Base-by-base conservation (phyloP, 2,797 vertebrate genomes). In the Stomatorhinus walkeri region DNA sequence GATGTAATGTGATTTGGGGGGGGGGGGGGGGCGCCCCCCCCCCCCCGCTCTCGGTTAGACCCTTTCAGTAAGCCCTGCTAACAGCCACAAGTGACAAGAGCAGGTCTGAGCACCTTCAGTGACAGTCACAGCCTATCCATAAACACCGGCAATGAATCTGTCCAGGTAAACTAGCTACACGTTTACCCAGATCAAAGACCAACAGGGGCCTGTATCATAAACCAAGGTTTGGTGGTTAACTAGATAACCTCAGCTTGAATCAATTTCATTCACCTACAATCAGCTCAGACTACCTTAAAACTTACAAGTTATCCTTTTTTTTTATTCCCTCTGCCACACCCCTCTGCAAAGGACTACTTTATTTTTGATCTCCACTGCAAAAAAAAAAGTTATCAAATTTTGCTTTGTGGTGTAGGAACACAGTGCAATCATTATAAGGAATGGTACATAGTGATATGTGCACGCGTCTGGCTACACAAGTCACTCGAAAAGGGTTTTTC, bases 151-250 rank as follows among this genome's bases (percentile, higher is more conserved):
- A 28, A 72, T 19, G 52, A 85, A 68, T 81, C 64, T 40, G 86
- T 88, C 72, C 72, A 59, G 68, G 81, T 61, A 79, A 89, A 52
- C 81, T 59, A 91, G 89, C 87, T 68, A 36, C 9, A 46, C 59
- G 40, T 14, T 68, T 36, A 87, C 88, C 90, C 88, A 89, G 54
- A 86, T 40, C 54, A 85, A 83, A 61, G 88, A 40, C 68, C 64
- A 72, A 28, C 64, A 72, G 12, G 28, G 64, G 68, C 68, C 32
- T 7, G 68, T 40, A 16, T 76, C 32, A 36, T 36, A 14, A 76
- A 2, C 28, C 68, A 76, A 76, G 4, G 32, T 16, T 7, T 72
- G 64, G 64, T 4, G 61, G 61, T 32, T 32, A 68, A 28, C 61
- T 68, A 68, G 10, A 12, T 28, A 32, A 12, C 61, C 61, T 12